These are phyloP conservation scores for Chymomyza costata DNA, from an alignment of 1,140 invertebrate genomes.

Conservation along the genomic window DNA sequence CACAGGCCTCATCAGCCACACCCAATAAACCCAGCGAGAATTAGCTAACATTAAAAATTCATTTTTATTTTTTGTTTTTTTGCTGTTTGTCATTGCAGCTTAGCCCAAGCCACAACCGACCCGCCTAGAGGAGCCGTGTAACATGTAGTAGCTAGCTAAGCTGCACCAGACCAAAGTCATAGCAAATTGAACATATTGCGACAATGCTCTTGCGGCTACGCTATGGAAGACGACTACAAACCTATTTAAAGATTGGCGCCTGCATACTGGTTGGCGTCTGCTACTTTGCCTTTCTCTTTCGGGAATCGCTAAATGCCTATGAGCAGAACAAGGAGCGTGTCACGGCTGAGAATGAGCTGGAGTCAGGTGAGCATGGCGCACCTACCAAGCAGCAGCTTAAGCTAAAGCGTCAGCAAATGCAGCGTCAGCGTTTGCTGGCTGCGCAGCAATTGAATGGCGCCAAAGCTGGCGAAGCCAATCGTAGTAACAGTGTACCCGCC, in stretches of 20 bases:
- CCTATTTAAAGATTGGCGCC: conserved; percentile 61
- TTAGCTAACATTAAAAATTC: too few relatives aligned
- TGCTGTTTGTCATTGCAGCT: too few relatives aligned
- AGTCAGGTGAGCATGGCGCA: conserved; percentile 21
- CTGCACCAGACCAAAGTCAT: conserved; percentile 1
- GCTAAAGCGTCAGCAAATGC: conserved; percentile 44
- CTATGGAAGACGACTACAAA: conserved; percentile 59
- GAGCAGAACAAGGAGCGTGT: conserved; percentile 53
- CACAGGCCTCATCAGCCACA: too few relatives aligned
- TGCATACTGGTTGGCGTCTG: conserved; percentile 56
- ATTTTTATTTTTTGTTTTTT: too few relatives aligned
- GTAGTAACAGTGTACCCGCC: not conserved
- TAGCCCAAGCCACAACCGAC: too few relatives aligned
- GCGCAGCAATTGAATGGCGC: conserved; percentile 27
- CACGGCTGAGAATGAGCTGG: conserved; percentile 33
- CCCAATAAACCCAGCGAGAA: too few relatives aligned
- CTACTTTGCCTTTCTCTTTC: conserved; percentile 68
- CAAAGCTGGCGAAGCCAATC: conserved; percentile 2
- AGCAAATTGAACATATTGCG: not conserved
- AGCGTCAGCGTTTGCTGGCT: conserved; percentile 34
- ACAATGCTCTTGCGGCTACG: conserved; percentile 62
- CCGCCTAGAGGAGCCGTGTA: conserved; percentile 19
- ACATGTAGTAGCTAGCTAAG: conserved; percentile 29
- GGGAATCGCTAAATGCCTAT: conserved; percentile 66
- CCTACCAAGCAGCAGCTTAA: conserved; percentile 51